Conservation (phyloP, 1,140 invertebrate species). For the Phymorhynchus buccinoides region DNA sequence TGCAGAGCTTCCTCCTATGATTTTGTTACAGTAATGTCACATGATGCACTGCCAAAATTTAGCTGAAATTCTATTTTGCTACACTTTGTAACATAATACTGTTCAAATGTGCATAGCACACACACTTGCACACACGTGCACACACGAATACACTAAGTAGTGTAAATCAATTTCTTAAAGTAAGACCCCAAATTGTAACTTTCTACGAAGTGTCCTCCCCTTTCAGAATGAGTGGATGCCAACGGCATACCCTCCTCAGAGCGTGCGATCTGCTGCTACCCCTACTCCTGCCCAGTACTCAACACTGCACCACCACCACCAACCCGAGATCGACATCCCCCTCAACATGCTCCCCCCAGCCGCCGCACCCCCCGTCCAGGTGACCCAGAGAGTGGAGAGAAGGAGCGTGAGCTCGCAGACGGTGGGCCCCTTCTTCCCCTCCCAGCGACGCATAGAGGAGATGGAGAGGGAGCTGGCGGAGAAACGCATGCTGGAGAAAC, state of each 20-base stretch:
- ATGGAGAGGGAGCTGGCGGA: conserved; percentile 66
- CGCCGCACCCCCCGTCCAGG: conserved; percentile 1
- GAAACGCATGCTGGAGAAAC: conserved; percentile 65
- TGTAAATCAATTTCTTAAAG: too few species aligned
- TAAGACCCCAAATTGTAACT: too few species aligned
- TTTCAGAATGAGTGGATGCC: conserved; percentile 43
- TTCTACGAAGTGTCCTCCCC: not conserved
- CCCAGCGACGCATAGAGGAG: conserved; percentile 65
- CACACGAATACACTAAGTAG: too few species aligned
- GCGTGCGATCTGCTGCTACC: not conserved
- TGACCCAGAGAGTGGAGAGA: conserved; percentile 8
- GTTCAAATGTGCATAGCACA: too few species aligned
- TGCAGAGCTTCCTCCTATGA: too few species aligned
- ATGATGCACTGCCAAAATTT: too few species aligned
- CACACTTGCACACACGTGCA: too few species aligned
- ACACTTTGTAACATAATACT: too few species aligned
- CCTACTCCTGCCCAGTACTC: too few species aligned
- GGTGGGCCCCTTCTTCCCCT: conserved; percentile 73
- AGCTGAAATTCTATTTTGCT: too few species aligned
- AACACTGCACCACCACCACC: conserved; percentile 35
- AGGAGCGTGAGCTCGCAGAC: conserved; percentile 69
- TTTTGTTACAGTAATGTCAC: too few species aligned
- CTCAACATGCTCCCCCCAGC: not conserved
- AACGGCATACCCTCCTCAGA: conserved; percentile 29
- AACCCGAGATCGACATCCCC: conserved; percentile 34